These are phyloP conservation scores for Gallinago undulata DNA, from an alignment of 2,113 vertebrate genomes.

Conservation along the genomic window DNA sequence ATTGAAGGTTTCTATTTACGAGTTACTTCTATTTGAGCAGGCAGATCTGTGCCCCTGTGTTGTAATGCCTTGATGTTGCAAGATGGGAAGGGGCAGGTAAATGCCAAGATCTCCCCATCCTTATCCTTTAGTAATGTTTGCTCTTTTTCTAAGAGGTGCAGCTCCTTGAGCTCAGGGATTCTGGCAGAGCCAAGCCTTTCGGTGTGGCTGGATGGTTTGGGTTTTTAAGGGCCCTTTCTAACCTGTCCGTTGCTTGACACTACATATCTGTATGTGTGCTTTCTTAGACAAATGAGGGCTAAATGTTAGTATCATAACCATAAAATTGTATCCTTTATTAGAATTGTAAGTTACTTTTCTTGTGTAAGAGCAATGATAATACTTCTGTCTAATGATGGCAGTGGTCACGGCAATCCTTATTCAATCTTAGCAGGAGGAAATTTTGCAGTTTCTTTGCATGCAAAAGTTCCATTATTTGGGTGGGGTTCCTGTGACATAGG, in stretches of 20 bases:
- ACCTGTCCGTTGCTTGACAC: rapidly evolving
- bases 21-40: neutral
- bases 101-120: neutral
- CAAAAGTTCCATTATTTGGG: neutral
- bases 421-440: neutral
- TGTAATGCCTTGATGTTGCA: rapidly evolving
- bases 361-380: neutral
- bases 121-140: neutral
- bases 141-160: neutral
- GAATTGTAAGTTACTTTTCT: neutral
- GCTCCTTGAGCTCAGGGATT: neutral
- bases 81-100: neutral
- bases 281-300: neutral
- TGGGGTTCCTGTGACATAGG: neutral
- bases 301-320: neutral
- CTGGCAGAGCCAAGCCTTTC: neutral
- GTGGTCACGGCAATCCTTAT: neutral
- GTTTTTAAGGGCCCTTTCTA: neutral
- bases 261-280: neutral
- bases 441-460: neutral
- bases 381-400: neutral
- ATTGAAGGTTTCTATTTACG: neutral
- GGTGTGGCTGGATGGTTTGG: neutral
- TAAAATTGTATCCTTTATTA: neutral
- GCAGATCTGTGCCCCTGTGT: neutral